Evolutionary conservation across 1,140 invertebrate genomes (phyloP).

Genomic region (Drosophila miranda): DNA sequence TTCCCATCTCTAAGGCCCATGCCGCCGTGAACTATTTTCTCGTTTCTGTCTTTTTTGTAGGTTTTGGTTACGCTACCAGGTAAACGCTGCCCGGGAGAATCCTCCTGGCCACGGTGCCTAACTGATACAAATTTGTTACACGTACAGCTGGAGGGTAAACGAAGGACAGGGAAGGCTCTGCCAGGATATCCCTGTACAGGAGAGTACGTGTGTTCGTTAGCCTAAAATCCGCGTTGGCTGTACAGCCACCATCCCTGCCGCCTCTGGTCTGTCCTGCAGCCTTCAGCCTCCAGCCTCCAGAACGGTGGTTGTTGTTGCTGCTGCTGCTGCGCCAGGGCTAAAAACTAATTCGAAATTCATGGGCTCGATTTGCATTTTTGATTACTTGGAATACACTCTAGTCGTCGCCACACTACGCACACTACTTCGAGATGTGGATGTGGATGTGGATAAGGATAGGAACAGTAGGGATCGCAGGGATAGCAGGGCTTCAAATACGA

Average conservation of each 20-base stretch:
- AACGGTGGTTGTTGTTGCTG: constrained; percentile 36
- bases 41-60: constrained; percentile 11
- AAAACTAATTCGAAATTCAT: constrained; percentile 81
- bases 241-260: constrained; percentile 31
- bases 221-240: constrained; percentile 70
- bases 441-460: no score
- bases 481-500: neutral
- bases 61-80: constrained; percentile 29
- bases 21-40: constrained; percentile 12
- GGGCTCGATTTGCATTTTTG: constrained; percentile 80
- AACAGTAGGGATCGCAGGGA: no score
- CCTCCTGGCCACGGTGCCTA: constrained; percentile 46
- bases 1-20: constrained; percentile 17
- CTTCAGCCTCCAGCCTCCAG: no score
- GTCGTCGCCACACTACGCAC: constrained; percentile 11
- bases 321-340: constrained; percentile 50
- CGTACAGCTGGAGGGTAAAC: constrained; percentile 39
- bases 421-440: no score
- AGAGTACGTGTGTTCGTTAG: constrained; percentile 74
- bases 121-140: constrained; percentile 78
- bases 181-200: no score
- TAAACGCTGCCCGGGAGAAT: constrained; percentile 57
- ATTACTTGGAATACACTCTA: constrained; percentile 72
- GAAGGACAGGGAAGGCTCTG: neutral
- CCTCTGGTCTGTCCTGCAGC: neutral